Conservation (phyloP, 2,113 vertebrate species). For the Nothobranchius furzeri region DNA sequence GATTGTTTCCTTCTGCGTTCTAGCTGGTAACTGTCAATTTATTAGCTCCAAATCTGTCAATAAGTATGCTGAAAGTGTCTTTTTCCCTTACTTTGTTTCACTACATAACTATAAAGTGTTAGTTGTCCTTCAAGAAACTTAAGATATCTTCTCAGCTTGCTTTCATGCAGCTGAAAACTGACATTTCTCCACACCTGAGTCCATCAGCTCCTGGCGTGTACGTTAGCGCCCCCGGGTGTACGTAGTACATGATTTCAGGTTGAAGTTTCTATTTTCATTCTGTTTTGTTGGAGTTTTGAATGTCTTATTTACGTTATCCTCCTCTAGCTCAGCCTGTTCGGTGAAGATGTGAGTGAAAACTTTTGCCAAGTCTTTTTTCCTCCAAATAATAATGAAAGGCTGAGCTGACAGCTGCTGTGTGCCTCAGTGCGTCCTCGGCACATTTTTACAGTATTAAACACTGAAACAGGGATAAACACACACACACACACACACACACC, state of each 20-base stretch:
- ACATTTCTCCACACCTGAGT: conserved; percentile 4
- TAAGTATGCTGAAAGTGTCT: no score
- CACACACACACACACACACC: conserved; percentile 19
- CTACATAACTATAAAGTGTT: neutral
- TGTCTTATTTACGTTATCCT: conserved; percentile 40
- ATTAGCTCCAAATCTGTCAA: neutral
- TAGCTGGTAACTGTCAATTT: no score
- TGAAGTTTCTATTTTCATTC: conserved; percentile 16
- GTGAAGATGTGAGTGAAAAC: conserved; percentile 36
- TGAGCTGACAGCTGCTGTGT: conserved; percentile 25
- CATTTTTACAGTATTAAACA: conserved; percentile 55
- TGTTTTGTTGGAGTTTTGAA: conserved; percentile 29
- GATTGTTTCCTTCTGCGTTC: neutral
- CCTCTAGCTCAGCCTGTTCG: conserved; percentile 39
- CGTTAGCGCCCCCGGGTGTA: conserved; percentile 71
- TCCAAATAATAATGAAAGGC: conserved; percentile 23
- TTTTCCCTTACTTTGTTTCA: no score
- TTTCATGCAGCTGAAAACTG: conserved; percentile 10
- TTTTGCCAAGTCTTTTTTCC: conserved; percentile 22
- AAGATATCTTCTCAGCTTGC: conserved; percentile 28
- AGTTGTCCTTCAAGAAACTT: neutral
- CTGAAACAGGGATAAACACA: conserved; percentile 44
- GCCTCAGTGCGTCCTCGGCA: conserved; percentile 34
- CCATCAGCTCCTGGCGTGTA: conserved; percentile 27
- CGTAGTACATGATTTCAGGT: conserved; percentile 39